phyloP scores from a whole-genome alignment of 2,888 invertebrate genomes.

The Linnaemya tessellans region DNA sequence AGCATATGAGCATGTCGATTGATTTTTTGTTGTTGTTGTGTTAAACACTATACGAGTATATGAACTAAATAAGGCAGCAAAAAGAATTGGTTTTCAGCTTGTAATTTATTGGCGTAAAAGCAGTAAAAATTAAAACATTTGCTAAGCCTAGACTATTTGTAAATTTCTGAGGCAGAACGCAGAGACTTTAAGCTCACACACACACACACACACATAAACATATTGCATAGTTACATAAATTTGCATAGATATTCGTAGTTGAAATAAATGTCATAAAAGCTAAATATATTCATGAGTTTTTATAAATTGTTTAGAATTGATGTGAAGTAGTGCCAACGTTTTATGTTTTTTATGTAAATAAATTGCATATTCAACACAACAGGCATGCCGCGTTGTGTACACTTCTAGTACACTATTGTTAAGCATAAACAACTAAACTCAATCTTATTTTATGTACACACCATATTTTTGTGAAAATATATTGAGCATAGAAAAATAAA shows the following conservation, averaged over 20 bases:
- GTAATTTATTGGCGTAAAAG: slow-evolving; percentile 70
- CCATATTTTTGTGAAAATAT: too few species aligned
- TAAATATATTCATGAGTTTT: slow-evolving; percentile 67
- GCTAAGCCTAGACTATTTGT: slow-evolving; percentile 53
- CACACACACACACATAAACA: not conserved
- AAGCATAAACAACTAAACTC: not conserved
- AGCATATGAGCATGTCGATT: slow-evolving; percentile 53
- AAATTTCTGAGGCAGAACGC: not conserved
- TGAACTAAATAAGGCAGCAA: slow-evolving; percentile 51
- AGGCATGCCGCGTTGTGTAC: slow-evolving; percentile 10
- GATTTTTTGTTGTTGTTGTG: slow-evolving; percentile 63
- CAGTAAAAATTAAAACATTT: slow-evolving; percentile 66
- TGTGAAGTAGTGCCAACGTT: slow-evolving; percentile 23
- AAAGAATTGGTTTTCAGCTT: slow-evolving; percentile 58
- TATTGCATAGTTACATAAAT: not conserved
- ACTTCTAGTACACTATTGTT: not conserved
- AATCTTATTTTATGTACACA: too few species aligned
- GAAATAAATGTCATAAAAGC: slow-evolving; percentile 41
- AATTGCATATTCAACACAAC: slow-evolving; percentile 44
- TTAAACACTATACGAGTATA: slow-evolving; percentile 49
- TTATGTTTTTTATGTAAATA: not conserved
- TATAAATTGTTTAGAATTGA: slow-evolving; percentile 60
- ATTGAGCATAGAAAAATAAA: too few species aligned
- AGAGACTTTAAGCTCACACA: not conserved
- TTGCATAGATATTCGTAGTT: slow-evolving; percentile 11